Base-by-base conservation (phyloP, 2,888 invertebrate genomes). In the Oligia fasciuncula region DNA sequence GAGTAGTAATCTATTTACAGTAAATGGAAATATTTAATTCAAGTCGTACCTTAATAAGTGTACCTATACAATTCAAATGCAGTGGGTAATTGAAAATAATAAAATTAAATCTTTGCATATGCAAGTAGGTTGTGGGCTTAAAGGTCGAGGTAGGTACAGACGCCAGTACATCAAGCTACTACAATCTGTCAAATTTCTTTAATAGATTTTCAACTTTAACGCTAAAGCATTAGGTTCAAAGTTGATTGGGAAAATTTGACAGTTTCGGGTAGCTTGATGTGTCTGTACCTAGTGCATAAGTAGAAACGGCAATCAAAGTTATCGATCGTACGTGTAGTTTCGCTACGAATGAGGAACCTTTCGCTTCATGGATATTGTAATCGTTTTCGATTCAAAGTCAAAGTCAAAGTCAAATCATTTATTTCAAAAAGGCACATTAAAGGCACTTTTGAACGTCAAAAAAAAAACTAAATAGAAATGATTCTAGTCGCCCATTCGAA, bases 41-140 rank as follows among this genome's bases (percentile, higher is more conserved):
- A 78, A 11, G 14, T 69, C 23, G 6, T 35, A 54, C 49, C 23
- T 19, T 23, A 19, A 66, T 74, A 65, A 66, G 46, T 72, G n/a
- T 70, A 29, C 29, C 29, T 29, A 85, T 71, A 73, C 57, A 73
- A 76, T 78, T 76, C 29, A 35, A 81, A 73, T 70, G 78, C 73
- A 67, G 40, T 54, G 35, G 23, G 46, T 62, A 63, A 82, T 71
- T 69, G 46, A 65, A 79, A 85, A 76, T 79, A 79, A 76, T 70
- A 40, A 74, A 78, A 85, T 85, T 70, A 78, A 81, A 84, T 79
- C 46, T 51, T 69, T 84, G 68, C 74, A 66, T 81, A 81, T 66
- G 71, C 79, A 77, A 79, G 46, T 69, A 65, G 60, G 13, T 60
- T 63, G 72, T 76, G 54, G 69, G 77, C 54, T 75, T 75, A 77